Evolutionary conservation across 2,888 invertebrate genomes (phyloP), one percentile per base, ranked within the genome.

Genomic region (Zele albiditarsus): DNA sequence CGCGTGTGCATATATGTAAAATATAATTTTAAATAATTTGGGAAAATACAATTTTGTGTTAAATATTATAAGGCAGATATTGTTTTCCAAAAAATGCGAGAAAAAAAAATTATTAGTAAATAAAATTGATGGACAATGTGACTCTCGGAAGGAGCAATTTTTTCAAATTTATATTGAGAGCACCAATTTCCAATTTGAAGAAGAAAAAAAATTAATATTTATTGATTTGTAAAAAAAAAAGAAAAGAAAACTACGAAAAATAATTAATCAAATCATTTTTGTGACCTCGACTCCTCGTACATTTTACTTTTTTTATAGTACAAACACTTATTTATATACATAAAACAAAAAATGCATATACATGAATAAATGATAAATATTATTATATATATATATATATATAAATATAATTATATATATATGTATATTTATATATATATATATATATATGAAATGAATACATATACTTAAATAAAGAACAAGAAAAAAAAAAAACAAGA

Each of bases 291-390:
- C 74, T 79, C 76, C 73, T 68, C 67, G 58, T 76, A 84, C 83
- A 81, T 85, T 86, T 86, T 85, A 85, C 78, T 85, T 87, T 82
- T 82, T 87, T 89, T 86, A 88, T 88, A 88, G 88, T 88, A 88
- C 88, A 89, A 89, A 88, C 81, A 83, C 82, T 87, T 85, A 86
- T 88, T 85, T 87, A 86, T 87, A 84, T 80, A 80, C 80, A 83
- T 76, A 80, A 84, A 83, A 38, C 38, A 83, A 62, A 53, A 62
- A 74, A 67, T 14, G 27, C 28, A 68, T 71, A 68, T 72, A 75
- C 58, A 70, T 71, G 75, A 69, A 71, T 76, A 74, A 63, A 71
- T 58, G 31, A 68, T 78, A 66, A 76, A 69, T 57, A 31, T 68
- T 74, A 74, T 67, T 75, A 74, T 62, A 76, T 53, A 80, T 77